phyloP scores from a whole-genome alignment of 1,140 invertebrate genomes.

The Brachionus paranguensis region DNA sequence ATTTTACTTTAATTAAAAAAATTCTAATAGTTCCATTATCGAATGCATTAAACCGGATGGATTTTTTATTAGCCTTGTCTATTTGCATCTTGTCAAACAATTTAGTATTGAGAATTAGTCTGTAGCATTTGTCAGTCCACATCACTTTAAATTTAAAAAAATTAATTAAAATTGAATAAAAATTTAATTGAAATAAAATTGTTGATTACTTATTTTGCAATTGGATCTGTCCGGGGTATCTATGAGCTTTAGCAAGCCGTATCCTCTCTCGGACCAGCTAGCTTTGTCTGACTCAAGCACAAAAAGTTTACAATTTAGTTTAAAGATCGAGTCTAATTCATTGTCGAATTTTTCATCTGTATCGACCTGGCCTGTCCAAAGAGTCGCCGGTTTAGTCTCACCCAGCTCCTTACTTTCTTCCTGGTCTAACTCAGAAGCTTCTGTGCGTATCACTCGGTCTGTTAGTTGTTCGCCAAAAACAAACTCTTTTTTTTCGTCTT shows the following conservation, averaged over 20 bases:
- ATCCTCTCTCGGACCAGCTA: constrained; percentile 20
- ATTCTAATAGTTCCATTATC: constrained; percentile 30
- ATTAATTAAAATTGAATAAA: not conserved
- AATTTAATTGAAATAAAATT: not conserved
- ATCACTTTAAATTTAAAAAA: not conserved
- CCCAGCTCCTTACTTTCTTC: not conserved
- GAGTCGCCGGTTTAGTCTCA: not conserved
- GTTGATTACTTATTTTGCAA: not conserved
- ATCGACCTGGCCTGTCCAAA: not conserved
- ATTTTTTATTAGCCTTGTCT: constrained; percentile 17
- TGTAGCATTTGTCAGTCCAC: constrained; percentile 35
- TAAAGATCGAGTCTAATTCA: constrained; percentile 1
- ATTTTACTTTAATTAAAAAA: constrained; percentile 30
- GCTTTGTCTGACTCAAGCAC: constrained; percentile 17
- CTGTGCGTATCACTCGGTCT: not conserved
- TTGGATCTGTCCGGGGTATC: not conserved
- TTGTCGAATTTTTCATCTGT: constrained; percentile 23
- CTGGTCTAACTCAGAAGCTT: not conserved
- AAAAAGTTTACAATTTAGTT: constrained; percentile 33
- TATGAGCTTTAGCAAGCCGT: constrained; percentile 20
- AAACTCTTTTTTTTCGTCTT: not conserved
- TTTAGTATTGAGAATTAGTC: constrained; percentile 25
- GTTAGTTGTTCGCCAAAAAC: constrained; percentile 36
- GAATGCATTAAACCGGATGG: constrained; percentile 4
- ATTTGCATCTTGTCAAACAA: constrained; percentile 33